These are phyloP conservation scores for Callimorpha dominula DNA, from an alignment of 2,888 invertebrate species.

Conservation along the genomic window DNA sequence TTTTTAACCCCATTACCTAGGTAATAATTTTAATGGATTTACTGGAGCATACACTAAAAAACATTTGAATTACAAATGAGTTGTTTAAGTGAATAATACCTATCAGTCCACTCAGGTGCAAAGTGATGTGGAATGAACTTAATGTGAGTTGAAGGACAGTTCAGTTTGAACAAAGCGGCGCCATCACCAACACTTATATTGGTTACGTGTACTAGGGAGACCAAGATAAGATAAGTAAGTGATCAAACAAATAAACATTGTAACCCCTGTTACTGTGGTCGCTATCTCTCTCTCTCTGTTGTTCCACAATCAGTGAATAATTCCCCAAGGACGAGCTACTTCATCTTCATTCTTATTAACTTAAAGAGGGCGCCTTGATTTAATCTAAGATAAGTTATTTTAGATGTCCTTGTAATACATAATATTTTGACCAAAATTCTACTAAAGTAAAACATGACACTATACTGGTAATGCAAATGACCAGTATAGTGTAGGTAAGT, in stretches of 20 bases:
- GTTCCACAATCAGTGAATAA: constrained; percentile 56
- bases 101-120: constrained; percentile 44
- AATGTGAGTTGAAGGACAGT: constrained; percentile 56
- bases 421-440: not conserved
- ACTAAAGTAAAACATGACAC: not conserved
- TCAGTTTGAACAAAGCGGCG: constrained; percentile 47
- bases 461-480: constrained; percentile 28
- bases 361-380: not conserved
- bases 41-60: constrained; percentile 49
- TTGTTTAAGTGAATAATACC: constrained; percentile 35
- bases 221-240: constrained; percentile 55
- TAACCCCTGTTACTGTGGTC: constrained; percentile 33
- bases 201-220: constrained; percentile 25
- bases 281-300: constrained; percentile 29
- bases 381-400: too few species aligned
- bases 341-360: not conserved
- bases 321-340: constrained; percentile 56
- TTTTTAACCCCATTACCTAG: constrained; percentile 33
- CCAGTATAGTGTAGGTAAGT: too few species aligned
- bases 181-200: constrained; percentile 25
- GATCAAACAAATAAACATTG: constrained; percentile 43
- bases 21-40: constrained; percentile 44
- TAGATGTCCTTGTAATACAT: not conserved
- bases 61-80: constrained; percentile 53
- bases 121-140: constrained; percentile 49